Conservation (phyloP, 2,797 vertebrate genomes). For the Decapterus maruadsi region DNA sequence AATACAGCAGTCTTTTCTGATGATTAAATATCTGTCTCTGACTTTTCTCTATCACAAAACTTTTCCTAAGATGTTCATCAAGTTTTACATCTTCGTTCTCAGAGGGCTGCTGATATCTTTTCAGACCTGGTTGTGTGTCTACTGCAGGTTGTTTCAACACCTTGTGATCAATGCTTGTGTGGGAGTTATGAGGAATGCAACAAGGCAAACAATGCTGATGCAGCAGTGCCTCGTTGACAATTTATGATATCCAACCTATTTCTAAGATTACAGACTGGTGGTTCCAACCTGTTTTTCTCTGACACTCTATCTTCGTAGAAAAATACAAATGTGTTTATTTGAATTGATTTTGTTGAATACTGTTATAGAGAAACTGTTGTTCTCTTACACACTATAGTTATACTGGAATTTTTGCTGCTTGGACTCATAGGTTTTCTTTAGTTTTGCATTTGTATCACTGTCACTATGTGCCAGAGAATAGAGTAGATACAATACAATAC, state of each 20-base stretch:
- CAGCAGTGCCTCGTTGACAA: conserved; percentile 12
- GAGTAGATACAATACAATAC: too few relatives aligned
- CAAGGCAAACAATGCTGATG: conserved; percentile 23
- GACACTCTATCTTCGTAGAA: neutral
- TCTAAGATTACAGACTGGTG: neutral
- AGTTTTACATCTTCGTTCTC: conserved; percentile 16
- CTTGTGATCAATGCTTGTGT: conserved; percentile 8
- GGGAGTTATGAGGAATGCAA: conserved; percentile 19
- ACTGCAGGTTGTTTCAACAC: conserved; percentile 19
- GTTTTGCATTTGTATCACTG: neutral
- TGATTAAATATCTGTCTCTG: neutral
- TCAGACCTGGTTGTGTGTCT: neutral
- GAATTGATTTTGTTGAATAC: neutral
- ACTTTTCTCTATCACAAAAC: conserved; percentile 12
- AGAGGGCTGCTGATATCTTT: conserved; percentile 3
- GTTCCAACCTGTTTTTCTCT: neutral
- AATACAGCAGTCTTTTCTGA: neutral
- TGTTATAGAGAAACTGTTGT: neutral
- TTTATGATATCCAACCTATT: neutral
- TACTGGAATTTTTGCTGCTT: neutral
- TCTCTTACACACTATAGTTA: neutral
- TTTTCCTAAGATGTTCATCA: conserved; percentile 2
- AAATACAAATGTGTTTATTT: neutral
- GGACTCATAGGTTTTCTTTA: neutral
- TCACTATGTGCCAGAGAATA: neutral